Conservation (phyloP, 1,140 invertebrate genomes). For the Cyclargus thomasi region DNA sequence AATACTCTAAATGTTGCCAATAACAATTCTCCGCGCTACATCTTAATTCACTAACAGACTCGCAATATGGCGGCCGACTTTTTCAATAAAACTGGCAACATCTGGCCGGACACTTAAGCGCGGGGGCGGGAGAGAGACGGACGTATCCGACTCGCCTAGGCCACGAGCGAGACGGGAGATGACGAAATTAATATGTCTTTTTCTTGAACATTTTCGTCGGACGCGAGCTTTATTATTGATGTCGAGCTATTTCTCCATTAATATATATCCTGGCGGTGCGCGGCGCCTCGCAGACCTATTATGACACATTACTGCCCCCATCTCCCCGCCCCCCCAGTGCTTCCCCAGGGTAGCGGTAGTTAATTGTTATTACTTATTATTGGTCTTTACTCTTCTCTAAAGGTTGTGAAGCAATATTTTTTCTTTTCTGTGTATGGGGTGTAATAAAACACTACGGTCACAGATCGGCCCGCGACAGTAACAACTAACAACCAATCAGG, state of each 20-base stretch:
- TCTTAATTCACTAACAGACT: conserved; percentile 64
- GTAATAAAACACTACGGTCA: too few relatives aligned
- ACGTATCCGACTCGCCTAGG: conserved; percentile 13
- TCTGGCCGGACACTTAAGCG: conserved; percentile 62
- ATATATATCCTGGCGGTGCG: conserved; percentile 38
- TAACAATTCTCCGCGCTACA: conserved; percentile 44
- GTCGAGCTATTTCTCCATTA: conserved; percentile 53
- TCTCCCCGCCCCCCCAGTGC: not conserved
- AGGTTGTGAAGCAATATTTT: too few relatives aligned
- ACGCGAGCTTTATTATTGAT: conserved; percentile 60
- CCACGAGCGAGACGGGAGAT: conserved; percentile 34
- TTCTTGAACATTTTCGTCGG: conserved; percentile 54
- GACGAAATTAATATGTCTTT: conserved; percentile 65
- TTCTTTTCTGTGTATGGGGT: too few relatives aligned
- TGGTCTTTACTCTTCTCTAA: too few relatives aligned
- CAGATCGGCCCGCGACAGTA: too few relatives aligned
- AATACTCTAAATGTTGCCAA: conserved; percentile 23
- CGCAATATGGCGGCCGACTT: conserved; percentile 58
- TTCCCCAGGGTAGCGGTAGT: too few relatives aligned
- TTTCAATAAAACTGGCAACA: conserved; percentile 69
- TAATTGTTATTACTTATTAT: too few relatives aligned
- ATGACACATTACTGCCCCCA: not conserved
- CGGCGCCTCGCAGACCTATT: conserved; percentile 19
- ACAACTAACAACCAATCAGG: too few relatives aligned
- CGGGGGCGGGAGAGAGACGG: conserved; percentile 45